A percentile compares a stretch with the other conserved stretches of the same genome.
These are phyloP conservation scores for Cistogaster globosa DNA, from an alignment of 2,888 invertebrate species.

Conservation along the genomic window DNA sequence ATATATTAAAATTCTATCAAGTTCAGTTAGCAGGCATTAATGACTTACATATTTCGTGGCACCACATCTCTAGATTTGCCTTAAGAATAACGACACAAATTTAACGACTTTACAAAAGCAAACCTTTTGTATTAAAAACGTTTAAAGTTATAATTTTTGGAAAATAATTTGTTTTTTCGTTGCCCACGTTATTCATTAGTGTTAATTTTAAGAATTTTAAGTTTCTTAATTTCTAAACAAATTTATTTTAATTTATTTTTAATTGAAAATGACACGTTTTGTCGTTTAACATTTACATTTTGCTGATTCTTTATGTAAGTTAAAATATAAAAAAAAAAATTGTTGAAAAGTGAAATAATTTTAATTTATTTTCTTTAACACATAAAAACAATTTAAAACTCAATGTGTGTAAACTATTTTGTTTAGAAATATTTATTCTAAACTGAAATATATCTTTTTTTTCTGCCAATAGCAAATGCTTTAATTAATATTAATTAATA, in stretches of 20 bases:
- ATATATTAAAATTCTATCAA: too few species aligned
- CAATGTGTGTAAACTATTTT: constrained; percentile 9
- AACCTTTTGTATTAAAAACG: too few species aligned
- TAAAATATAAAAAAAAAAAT: constrained; percentile 1
- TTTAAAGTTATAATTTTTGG: too few species aligned
- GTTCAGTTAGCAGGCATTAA: too few species aligned
- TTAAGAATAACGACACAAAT: too few species aligned
- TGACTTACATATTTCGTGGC: too few species aligned
- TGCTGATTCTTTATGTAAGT: not conserved
- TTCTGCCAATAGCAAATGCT: constrained; percentile 33
- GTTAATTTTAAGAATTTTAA: too few species aligned
- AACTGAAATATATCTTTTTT: not conserved
- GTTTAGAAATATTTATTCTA: constrained; percentile 21
- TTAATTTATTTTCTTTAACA: not conserved
- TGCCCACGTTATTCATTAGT: too few species aligned
- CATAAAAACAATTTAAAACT: constrained; percentile 14
- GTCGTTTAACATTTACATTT: constrained; percentile 22
- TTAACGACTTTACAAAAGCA: too few species aligned
- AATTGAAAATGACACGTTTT: constrained; percentile 56
- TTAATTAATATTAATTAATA: constrained; percentile 69
- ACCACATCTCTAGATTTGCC: too few species aligned
- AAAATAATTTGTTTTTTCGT: too few species aligned
- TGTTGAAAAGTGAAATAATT: not conserved
- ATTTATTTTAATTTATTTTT: not conserved
- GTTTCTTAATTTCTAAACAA: not conserved